Conservation (phyloP, 2,797 vertebrate species). For the Rhabdomys pumilio region DNA sequence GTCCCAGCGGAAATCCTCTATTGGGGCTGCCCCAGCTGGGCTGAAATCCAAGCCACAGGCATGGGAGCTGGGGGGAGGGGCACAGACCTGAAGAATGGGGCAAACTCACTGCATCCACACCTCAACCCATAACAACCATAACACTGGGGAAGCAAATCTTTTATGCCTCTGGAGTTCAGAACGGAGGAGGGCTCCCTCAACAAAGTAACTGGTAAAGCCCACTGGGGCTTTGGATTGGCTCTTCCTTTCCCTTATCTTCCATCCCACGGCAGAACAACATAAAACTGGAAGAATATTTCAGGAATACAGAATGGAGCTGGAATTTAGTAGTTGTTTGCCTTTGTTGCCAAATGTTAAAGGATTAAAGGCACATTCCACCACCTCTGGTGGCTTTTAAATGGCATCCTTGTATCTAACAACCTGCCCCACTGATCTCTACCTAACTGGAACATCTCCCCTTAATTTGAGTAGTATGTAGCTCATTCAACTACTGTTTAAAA, state of each 20-base stretch:
- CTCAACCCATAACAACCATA: neutral
- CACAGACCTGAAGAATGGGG: neutral
- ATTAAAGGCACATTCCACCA: neutral
- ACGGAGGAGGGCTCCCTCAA: too few relatives aligned
- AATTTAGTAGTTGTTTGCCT: neutral
- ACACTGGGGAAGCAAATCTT: neutral
- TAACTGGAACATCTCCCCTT: neutral
- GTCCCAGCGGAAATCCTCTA: neutral
- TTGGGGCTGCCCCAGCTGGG: constrained; percentile 11
- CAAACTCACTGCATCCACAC: neutral
- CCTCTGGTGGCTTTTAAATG: neutral
- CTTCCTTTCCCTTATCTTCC: neutral
- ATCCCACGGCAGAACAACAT: neutral
- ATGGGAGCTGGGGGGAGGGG: neutral
- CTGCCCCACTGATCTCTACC: neutral
- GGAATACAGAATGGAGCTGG: neutral
- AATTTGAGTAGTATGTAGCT: neutral
- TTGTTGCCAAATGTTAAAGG: too few relatives aligned
- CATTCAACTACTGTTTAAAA: neutral
- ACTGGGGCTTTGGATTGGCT: accelerated
- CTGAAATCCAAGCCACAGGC: neutral
- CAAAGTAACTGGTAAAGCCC: too few relatives aligned
- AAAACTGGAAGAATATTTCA: neutral
- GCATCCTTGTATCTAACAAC: neutral
- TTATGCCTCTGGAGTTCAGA: neutral